phyloP scores from a whole-genome alignment of 2,888 invertebrate genomes.

The Ophion slaviceki region DNA sequence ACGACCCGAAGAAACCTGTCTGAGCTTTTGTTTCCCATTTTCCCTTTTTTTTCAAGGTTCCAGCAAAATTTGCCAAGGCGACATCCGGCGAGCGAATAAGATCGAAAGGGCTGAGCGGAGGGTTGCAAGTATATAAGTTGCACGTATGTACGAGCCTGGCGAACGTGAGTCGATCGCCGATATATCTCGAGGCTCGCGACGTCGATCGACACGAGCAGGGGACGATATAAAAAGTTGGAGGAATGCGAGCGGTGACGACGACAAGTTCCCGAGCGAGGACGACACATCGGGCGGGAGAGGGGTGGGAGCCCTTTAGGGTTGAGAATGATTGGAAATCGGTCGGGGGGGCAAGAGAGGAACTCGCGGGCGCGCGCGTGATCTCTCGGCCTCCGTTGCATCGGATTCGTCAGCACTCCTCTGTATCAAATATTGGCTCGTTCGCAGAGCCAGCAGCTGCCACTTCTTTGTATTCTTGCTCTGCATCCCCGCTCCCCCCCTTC shows the following conservation, averaged over 20 bases:
- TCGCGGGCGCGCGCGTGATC: constrained; percentile 33
- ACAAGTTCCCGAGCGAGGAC: constrained; percentile 38
- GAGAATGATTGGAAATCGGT: constrained; percentile 49
- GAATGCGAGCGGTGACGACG: constrained; percentile 73
- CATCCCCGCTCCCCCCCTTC: constrained; percentile 28
- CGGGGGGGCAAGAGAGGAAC: constrained; percentile 26
- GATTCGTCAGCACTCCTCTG: constrained; percentile 64
- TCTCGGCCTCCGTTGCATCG: constrained; percentile 34
- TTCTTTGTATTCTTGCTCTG: constrained; percentile 72
- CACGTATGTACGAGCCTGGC: constrained; percentile 27
- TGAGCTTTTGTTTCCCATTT: not conserved
- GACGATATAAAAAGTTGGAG: constrained; percentile 75
- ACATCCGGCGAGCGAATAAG: not conserved
- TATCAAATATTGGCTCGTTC: constrained; percentile 79
- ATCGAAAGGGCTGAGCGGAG: not conserved
- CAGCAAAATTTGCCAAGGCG: not conserved
- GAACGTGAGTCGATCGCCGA: constrained; percentile 43
- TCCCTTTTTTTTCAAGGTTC: not conserved
- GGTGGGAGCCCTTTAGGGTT: constrained; percentile 71
- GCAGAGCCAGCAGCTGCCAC: constrained; percentile 76
- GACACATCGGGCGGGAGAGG: constrained; percentile 66
- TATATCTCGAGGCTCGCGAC: constrained; percentile 52
- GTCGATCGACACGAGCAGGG: constrained; percentile 11
- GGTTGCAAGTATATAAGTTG: not conserved
- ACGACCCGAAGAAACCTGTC: not conserved